These are phyloP conservation scores for Oncorhynchus nerka DNA, from an alignment of 2,113 vertebrate species.

Conservation along the genomic window DNA sequence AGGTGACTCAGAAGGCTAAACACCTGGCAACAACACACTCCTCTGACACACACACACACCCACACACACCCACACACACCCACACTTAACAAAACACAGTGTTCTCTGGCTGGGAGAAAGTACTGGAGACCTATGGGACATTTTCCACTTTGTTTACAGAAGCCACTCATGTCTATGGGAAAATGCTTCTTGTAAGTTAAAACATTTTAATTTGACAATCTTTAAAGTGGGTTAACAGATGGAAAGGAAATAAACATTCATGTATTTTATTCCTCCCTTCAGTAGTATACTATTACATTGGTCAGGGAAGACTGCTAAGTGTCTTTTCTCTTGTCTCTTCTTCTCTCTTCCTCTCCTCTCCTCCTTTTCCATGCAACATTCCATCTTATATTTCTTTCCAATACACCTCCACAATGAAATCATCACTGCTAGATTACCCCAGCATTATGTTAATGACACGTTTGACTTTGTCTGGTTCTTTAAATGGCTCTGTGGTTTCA, in stretches of 20 bases:
- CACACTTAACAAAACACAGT: background rate
- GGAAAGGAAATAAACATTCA: background rate
- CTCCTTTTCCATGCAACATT: background rate
- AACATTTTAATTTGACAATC: constrained; percentile 21
- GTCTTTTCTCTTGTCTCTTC: background rate
- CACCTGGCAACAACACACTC: constrained; percentile 55
- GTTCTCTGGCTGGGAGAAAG: background rate
- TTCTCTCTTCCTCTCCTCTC: background rate
- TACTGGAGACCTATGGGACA: constrained; percentile 16
- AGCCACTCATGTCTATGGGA: constrained; percentile 4
- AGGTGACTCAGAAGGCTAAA: constrained; percentile 71
- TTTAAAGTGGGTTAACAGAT: background rate
- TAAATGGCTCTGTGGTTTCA: constrained; percentile 32
- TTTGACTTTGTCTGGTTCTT: constrained; percentile 26
- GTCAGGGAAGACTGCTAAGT: background rate
- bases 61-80: too few species aligned
- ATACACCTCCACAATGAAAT: background rate
- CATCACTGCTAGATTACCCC: constrained; percentile 33
- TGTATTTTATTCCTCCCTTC: background rate
- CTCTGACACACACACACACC: constrained; percentile 1
- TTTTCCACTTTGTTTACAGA: constrained; percentile 28
- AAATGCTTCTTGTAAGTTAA: constrained; percentile 18
- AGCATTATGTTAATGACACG: constrained; percentile 28
- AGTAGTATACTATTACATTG: background rate
- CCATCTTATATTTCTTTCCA: background rate